Evolutionary conservation across 1,140 invertebrate species (phyloP), one percentile per base, ranked within the genome.

Genomic region (Hypothenemus hampei): DNA sequence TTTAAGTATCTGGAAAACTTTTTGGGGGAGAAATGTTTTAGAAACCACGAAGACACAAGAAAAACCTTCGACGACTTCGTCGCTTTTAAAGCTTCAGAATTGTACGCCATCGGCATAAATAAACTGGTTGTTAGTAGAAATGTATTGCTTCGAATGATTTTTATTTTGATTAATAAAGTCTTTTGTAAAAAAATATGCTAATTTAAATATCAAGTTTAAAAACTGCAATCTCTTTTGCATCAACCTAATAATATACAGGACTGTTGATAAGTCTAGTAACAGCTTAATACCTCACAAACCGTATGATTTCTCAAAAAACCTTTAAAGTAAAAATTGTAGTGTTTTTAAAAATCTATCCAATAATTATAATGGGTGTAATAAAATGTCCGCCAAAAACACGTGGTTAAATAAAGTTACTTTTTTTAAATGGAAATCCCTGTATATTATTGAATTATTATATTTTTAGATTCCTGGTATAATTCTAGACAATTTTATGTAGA

Each of bases 1-100:
- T 59, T 59, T 26, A 44, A 45, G 23, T 22, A 36, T 24, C 40
- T 55, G 4, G 43, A 48, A 19, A 23, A 48, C 43, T 55, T 53
- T 23, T 18, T 47, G n/a, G 11, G 23, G 7, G 40, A 47, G 8
- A 53, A 47, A 31, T 29, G 37, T 22, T 53, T 47, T 46, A 16
- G 8, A 24, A 47, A 53, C 43, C 22, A 33, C 33, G 18, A 46
- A 7, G 23, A 53, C 41, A 18, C 7, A 0, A 11, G 15, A 48
- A 46, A 5, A 7, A 16, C 40, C 37, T 37, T 37, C 16, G 36
- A n/a, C 16, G 11, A 37, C 4, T 37, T 5, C 4, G 2, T 39
- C 22, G n/a, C 15, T 41, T 51, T 20, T 20, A 2, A 4, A 4
- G 8, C 0, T 41, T 21, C 33, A 11, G 8, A 51, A 7, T 51